phyloP scores from a whole-genome alignment of 1,140 invertebrate genomes.

The Conus ventricosus region DNA sequence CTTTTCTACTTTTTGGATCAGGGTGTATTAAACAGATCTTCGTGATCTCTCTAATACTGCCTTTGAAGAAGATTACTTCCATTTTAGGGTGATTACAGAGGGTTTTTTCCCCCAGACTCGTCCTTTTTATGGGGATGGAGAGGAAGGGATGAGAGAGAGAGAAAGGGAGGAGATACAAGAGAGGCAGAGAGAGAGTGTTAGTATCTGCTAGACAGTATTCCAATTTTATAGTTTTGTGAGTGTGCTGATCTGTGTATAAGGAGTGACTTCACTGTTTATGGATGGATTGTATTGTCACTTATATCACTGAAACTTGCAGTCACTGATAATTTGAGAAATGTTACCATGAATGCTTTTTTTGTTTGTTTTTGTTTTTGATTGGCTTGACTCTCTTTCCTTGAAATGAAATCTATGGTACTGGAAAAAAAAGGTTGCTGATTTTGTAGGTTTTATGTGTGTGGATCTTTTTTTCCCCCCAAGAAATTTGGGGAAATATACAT shows the following conservation, averaged over 20 bases:
- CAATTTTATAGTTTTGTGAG: background rate
- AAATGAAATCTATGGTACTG: no score
- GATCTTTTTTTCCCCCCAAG: no score
- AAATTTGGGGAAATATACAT: no score
- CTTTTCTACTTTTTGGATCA: background rate
- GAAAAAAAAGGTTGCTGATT: no score
- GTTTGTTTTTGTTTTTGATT: no score
- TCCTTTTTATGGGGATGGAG: background rate
- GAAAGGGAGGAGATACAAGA: constrained; percentile 1
- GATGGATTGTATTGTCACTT: no score
- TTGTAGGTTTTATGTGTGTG: no score
- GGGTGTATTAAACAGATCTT: background rate
- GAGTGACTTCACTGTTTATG: background rate
- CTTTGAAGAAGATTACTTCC: background rate
- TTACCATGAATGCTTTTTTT: no score
- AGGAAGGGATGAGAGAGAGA: constrained; percentile 24
- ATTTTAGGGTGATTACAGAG: background rate
- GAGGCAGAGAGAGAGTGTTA: background rate
- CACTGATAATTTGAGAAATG: no score
- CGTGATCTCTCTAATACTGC: background rate
- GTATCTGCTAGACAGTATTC: no score
- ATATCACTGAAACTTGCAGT: no score
- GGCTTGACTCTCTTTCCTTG: no score
- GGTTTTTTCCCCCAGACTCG: background rate
- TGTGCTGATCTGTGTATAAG: background rate